These are phyloP conservation scores for Drosophila mayaguana DNA, from an alignment of 2,888 invertebrate genomes.

Conservation along the genomic window DNA sequence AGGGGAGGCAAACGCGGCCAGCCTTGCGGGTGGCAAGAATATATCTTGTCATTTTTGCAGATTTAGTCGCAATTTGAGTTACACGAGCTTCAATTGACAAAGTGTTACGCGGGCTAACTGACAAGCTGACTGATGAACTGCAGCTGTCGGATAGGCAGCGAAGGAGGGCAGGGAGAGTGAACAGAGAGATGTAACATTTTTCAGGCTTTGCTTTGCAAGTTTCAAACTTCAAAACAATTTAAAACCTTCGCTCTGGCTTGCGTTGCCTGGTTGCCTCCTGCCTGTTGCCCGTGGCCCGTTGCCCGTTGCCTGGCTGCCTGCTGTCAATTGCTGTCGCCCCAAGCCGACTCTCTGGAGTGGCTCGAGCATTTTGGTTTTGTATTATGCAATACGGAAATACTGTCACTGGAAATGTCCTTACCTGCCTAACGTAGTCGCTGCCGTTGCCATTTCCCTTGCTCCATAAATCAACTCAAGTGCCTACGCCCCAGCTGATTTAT, in stretches of 20 bases:
- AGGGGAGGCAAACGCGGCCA: background rate
- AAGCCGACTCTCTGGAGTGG: conserved; percentile 43
- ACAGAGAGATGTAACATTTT: conserved; percentile 6
- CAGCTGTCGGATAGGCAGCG: conserved; percentile 32
- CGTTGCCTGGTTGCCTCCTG: conserved; percentile 29
- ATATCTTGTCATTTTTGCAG: conserved; percentile 21
- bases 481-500: conserved; percentile 81
- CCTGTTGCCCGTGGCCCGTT: conserved; percentile 7
- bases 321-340: conserved; percentile 51
- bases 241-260: conserved; percentile 4
- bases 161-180: background rate
- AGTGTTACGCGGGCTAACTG: conserved; percentile 38
- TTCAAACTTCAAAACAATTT: conserved; percentile 58
- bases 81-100: conserved; percentile 41
- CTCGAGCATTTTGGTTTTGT: conserved; percentile 61
- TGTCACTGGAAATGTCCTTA: conserved; percentile 60
- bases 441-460: conserved; percentile 58
- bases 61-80: conserved; percentile 35
- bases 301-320: conserved; percentile 31
- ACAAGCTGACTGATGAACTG: conserved; percentile 60
- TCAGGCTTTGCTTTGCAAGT: conserved; percentile 25
- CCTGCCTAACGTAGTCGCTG: conserved; percentile 53
- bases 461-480: conserved; percentile 79
- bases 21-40: background rate
- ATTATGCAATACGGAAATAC: conserved; percentile 61